Base-by-base conservation (phyloP, 1,140 invertebrate species). In the Cryptotermes secundus region DNA sequence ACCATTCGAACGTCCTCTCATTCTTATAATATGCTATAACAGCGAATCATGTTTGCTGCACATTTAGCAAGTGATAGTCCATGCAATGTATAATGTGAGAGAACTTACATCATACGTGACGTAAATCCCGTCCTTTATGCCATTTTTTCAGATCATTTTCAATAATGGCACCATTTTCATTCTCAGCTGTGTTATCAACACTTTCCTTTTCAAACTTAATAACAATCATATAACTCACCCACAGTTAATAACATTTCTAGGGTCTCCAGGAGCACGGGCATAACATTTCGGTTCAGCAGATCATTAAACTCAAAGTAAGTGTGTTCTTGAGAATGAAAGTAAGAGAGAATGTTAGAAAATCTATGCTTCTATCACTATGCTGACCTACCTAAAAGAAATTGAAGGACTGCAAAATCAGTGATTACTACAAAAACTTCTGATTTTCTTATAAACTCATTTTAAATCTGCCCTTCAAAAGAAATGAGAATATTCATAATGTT, bases 221-320 rank as follows among this genome's bases (percentile, higher is more conserved):
- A 84, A 84, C 83, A 84, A 79, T 84, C 59, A 79, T 88, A 88
- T 90, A 90, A 90, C 90, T 90, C 88, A 89, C 89, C 87, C 89
- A 84, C 38, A 84, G 83, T 84, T 82, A 85, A 83, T 80, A 83
- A 84, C 86, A 80, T 88, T 92, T 92, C 90, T 94, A 97, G 96
- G 95, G 94, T 90, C 95, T 97, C 90, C 95, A 96, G 93, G 95
- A 95, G 90, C 93, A 93, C 89, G 96, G 96, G 87, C 94, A 95
- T 94, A 96, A 97, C 94, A 95, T 97, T 90, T 95, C 95, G 88
- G 93, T 95, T 90, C 93, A 96, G 90, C 95, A 94, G 91, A 94
- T 97, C 92, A 95, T 97, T 89, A 95, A 95, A 90, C 92, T 97
- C 86, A 97, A 97, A 96, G 96, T 97, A 93, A 96, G 95, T 94